Evolutionary conservation across 2,797 vertebrate genomes (phyloP).

Genomic region (Betta splendens): DNA sequence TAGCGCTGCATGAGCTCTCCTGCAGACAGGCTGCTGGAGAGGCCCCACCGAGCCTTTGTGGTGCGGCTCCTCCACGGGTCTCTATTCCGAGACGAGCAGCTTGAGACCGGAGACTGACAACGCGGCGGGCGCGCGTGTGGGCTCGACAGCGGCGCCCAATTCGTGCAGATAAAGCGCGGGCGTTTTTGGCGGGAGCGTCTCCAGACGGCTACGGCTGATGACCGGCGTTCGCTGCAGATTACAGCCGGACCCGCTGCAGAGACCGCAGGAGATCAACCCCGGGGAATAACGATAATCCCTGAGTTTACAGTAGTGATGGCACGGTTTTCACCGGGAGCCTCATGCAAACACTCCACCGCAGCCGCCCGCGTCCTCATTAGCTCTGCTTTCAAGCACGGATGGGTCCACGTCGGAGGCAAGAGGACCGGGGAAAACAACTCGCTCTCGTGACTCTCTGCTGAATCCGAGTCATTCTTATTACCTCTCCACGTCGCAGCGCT

Average conservation of each 20-base stretch:
- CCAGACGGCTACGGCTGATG: background rate
- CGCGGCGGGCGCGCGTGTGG: slow-evolving; percentile 2
- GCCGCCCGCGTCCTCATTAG: slow-evolving; percentile 56
- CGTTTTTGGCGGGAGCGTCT: slow-evolving; percentile 7
- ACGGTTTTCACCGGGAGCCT: slow-evolving; percentile 54
- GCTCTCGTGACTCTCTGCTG: slow-evolving; percentile 14
- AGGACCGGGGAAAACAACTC: slow-evolving; percentile 21
- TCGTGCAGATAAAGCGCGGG: background rate
- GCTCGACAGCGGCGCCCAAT: slow-evolving; percentile 2
- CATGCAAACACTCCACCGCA: slow-evolving; percentile 55
- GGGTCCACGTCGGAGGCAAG: slow-evolving; percentile 14
- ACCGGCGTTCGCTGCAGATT: slow-evolving; percentile 17
- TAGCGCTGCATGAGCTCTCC: slow-evolving; percentile 63
- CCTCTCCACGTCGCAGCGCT: slow-evolving; percentile 27
- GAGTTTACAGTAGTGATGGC: slow-evolving; percentile 56
- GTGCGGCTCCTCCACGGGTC: slow-evolving; percentile 54
- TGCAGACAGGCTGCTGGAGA: slow-evolving; percentile 49
- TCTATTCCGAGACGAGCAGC: slow-evolving; percentile 44
- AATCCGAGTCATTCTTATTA: slow-evolving; percentile 32
- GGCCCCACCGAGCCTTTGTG: slow-evolving; percentile 70
- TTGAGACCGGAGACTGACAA: slow-evolving; percentile 43
- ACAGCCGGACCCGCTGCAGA: slow-evolving; percentile 28
- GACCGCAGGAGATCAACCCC: slow-evolving; percentile 61
- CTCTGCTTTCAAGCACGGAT: slow-evolving; percentile 48
- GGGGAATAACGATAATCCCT: slow-evolving; percentile 67